Conservation (phyloP, 2,888 invertebrate genomes). For the Isotomurus palustris region DNA sequence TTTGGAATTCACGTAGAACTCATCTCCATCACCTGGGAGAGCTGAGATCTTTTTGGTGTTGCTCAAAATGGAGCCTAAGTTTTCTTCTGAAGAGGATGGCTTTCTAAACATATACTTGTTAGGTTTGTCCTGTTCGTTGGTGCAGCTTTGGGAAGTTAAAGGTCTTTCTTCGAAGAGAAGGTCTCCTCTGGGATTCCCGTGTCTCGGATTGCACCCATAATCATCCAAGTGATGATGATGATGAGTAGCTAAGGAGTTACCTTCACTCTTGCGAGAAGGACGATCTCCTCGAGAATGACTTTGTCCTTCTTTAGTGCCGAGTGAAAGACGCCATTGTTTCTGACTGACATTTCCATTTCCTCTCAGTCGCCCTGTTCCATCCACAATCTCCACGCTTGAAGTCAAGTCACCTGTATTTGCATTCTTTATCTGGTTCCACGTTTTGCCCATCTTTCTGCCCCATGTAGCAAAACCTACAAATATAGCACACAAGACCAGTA, state of each 20-base stretch:
- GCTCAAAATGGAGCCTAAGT: constrained; percentile 21
- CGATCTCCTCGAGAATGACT: constrained; percentile 6
- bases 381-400: constrained; percentile 4
- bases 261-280: constrained; percentile 9
- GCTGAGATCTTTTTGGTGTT: constrained; percentile 2
- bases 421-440: constrained; percentile 45
- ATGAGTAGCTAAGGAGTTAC: constrained; percentile 3
- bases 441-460: constrained; percentile 46
- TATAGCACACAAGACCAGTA: no score
- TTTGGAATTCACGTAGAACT: constrained; percentile 36
- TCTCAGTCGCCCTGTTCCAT: background rate
- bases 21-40: constrained; percentile 20
- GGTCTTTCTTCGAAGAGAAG: background rate
- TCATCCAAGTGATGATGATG: background rate
- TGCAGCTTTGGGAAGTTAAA: background rate
- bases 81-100: constrained; percentile 39
- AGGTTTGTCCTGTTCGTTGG: background rate
- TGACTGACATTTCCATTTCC: constrained; percentile 17
- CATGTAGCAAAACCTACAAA: constrained; percentile 45
- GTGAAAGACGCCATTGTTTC: constrained; percentile 37
- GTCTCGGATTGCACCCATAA: background rate
- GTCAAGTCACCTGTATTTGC: constrained; percentile 9
- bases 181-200: constrained; percentile 9
- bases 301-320: constrained; percentile 21
- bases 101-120: constrained; percentile 30